Evolutionary conservation across 2,113 vertebrate species (phyloP).

Genomic region (Pyxicephalus adspersus): DNA sequence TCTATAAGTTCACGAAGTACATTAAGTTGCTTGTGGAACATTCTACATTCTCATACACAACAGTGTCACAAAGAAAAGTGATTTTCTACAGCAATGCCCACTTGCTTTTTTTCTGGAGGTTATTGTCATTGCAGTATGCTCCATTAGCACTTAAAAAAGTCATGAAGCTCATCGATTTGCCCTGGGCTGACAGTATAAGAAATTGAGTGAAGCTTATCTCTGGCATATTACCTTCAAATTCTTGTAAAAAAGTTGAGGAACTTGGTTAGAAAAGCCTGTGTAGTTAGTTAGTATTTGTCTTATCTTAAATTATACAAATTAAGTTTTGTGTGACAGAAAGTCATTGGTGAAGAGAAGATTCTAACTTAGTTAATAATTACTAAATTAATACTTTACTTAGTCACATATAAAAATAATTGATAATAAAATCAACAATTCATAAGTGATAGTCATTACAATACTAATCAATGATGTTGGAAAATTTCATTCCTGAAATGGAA

Average conservation of each 20-base stretch:
- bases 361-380: too few relatives aligned
- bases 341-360: too few relatives aligned
- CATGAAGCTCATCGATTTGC: conserved; percentile 65
- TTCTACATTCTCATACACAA: conserved; percentile 55
- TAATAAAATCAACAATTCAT: too few relatives aligned
- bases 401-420: too few relatives aligned
- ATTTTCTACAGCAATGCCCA: conserved; percentile 54
- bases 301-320: too few relatives aligned
- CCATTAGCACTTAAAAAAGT: conserved; percentile 38
- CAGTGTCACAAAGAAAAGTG: conserved; percentile 53
- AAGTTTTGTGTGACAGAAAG: too few relatives aligned
- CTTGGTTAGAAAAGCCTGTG: conserved; percentile 5
- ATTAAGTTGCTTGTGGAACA: conserved; percentile 57
- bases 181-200: conserved; percentile 59
- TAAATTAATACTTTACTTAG: too few relatives aligned
- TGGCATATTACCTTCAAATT: background rate
- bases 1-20: conserved; percentile 14
- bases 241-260: background rate
- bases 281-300: too few relatives aligned
- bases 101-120: conserved; percentile 47
- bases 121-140: conserved; percentile 56
- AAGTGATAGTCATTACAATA: too few relatives aligned
- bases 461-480: too few relatives aligned
- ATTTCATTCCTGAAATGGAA: too few relatives aligned
- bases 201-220: conserved; percentile 58